Evolutionary conservation across 2,113 vertebrate genomes (phyloP), one percentile per base, ranked within the genome.

Genomic region (Eira barbara): DNA sequence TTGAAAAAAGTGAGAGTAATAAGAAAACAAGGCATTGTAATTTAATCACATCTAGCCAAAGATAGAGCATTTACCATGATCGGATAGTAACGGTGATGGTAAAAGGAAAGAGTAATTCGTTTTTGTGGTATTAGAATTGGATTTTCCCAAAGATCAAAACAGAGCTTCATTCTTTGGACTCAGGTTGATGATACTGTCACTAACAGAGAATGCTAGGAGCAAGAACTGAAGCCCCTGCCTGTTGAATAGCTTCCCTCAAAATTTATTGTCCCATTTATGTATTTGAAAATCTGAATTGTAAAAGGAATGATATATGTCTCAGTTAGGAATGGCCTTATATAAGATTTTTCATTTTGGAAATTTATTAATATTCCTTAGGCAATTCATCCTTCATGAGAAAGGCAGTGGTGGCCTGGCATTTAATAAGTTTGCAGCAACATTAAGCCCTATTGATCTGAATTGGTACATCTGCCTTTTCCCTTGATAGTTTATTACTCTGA

Each of bases 371-470:
- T 96, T 95, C 78, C 73, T 34, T 61, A 90, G 93, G 88, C 95
- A 95, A 63, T 91, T 93, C 42, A 95, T 92, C n/a, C 36, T 82
- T 88, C 59, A 73, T 9, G 42, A 88, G 78, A 87, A 93, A 97
- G 78, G 90, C 65, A 79, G 31, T 8, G 3, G 42, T 73, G n/a
- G 76, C 36, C 21, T 90, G 90, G 42, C 71, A 92, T 94, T 97
- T 97, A 95, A 96, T 95, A 95, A 91, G 73, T 82, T 71, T 81
- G 59, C 65, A 91, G 78, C 80, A 71, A 67, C 86, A 94, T 95
- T 97, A 96, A 96, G 93, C 59, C 85, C 78, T n/a, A 91, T 94
- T 96, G 95, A 97, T 95, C 47, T 96, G 95, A 97, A 91, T 95
- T 95, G 94, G 94, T 91, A 83, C 95, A 67, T 93, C 65, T 97